phyloP scores from a whole-genome alignment of 2,888 invertebrate genomes.

The Hetaerina titia region DNA sequence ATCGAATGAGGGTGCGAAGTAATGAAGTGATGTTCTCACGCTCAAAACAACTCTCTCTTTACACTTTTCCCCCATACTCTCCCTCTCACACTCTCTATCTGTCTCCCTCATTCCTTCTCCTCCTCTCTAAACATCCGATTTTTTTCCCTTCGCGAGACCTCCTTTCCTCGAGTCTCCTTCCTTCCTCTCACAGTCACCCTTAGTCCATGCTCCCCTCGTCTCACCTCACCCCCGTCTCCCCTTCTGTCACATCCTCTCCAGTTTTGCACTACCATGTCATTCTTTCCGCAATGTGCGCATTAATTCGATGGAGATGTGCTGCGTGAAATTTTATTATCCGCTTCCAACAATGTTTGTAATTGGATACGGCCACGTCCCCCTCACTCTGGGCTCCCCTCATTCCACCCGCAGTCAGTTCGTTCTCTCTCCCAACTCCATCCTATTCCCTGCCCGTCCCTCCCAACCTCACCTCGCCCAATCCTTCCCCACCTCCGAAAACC shows the following conservation, averaged over 20 bases:
- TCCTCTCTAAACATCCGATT: background rate
- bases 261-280: background rate
- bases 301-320: constrained; percentile 40
- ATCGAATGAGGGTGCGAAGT: constrained; percentile 29
- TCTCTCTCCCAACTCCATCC: background rate
- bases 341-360: constrained; percentile 26
- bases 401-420: background rate
- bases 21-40: constrained; percentile 42
- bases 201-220: background rate
- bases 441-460: background rate
- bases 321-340: constrained; percentile 47
- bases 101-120: background rate
- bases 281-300: constrained; percentile 44
- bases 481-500: background rate
- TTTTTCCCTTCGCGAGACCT: background rate
- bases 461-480: too few relatives aligned
- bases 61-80: background rate
- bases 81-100: background rate
- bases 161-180: background rate
- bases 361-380: background rate
- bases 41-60: background rate
- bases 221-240: background rate
- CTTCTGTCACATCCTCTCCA: background rate
- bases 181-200: background rate
- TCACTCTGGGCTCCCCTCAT: background rate